Percentiles rank a stretch among this genome's conserved stretches.
These are phyloP conservation scores for Aphidius colemani DNA, from an alignment of 2,888 invertebrate genomes.

Conservation along the genomic window DNA sequence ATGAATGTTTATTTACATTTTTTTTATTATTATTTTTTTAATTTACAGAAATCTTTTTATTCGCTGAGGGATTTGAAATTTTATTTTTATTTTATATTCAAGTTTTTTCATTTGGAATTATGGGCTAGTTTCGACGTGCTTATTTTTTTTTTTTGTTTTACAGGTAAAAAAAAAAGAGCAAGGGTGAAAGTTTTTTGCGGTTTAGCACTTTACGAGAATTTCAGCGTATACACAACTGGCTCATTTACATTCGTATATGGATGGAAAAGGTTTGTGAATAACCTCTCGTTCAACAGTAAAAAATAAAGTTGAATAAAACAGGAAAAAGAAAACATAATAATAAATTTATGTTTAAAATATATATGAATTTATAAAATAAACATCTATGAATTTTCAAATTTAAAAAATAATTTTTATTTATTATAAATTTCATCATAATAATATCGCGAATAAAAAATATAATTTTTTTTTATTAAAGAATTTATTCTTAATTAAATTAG, in stretches of 20 bases:
- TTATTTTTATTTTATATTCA: too few relatives aligned
- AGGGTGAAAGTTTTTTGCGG: constrained; percentile 5
- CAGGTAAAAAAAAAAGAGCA: constrained; percentile 3
- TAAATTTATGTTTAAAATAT: too few relatives aligned
- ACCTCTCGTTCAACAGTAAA: not conserved
- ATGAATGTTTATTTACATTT: too few relatives aligned
- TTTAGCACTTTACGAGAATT: constrained; percentile 13
- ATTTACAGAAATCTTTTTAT: too few relatives aligned
- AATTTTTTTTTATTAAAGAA: too few relatives aligned
- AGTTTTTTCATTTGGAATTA: constrained; percentile 10
- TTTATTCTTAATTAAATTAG: constrained; percentile 24
- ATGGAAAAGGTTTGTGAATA: constrained; percentile 2
- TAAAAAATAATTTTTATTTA: too few relatives aligned
- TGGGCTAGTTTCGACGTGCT: constrained; percentile 3
- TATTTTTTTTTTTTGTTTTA: not conserved
- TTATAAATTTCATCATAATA: too few relatives aligned
- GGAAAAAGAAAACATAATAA: not conserved
- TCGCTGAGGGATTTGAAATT: too few relatives aligned
- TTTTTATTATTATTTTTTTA: too few relatives aligned
- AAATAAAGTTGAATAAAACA: not conserved
- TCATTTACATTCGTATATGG: constrained; percentile 9
- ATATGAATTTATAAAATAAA: too few relatives aligned
- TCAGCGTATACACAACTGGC: not conserved
- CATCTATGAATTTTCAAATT: too few relatives aligned
- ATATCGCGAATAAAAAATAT: too few relatives aligned